Evolutionary conservation across 1,140 invertebrate genomes (phyloP).

Genomic region (Araneus ventricosus): DNA sequence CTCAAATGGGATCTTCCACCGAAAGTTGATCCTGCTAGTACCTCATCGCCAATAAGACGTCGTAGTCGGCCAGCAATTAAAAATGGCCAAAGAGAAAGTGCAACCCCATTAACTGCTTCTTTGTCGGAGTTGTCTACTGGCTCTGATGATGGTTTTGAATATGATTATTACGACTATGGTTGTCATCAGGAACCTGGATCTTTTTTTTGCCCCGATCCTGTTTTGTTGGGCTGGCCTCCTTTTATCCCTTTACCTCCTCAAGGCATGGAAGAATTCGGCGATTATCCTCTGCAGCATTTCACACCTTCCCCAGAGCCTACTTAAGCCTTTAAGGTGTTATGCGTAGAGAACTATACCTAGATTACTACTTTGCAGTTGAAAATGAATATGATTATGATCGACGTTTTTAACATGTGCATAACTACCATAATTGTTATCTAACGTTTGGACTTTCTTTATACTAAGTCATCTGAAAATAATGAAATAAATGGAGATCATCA

Average conservation of each 20-base stretch:
- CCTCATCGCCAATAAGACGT: conserved; percentile 65
- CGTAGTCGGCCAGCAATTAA: conserved; percentile 38
- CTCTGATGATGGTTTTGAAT: conserved; percentile 76
- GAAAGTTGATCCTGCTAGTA: conserved; percentile 41
- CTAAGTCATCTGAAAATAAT: background rate
- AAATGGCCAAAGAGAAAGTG: conserved; percentile 70
- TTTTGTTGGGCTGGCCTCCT: conserved; percentile 73
- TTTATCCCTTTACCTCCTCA: conserved; percentile 74
- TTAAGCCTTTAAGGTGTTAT: background rate
- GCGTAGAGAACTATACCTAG: background rate
- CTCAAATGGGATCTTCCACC: conserved; percentile 65
- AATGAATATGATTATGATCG: background rate
- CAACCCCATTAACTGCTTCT: conserved; percentile 72
- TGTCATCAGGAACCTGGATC: conserved; percentile 76
- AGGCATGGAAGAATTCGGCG: conserved; percentile 63
- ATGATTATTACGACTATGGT: conserved; percentile 77
- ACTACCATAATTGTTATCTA: background rate
- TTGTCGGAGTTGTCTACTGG: conserved; percentile 74
- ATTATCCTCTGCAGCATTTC: conserved; percentile 74
- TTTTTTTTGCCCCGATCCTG: conserved; percentile 75
- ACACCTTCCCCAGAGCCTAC: conserved; percentile 70
- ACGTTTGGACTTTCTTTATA: background rate
- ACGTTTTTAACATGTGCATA: background rate
- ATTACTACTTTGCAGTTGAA: background rate
- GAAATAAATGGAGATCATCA: background rate